Evolutionary conservation across 2,797 vertebrate species (phyloP).

Genomic region (Enteromius unitaeniatus): DNA sequence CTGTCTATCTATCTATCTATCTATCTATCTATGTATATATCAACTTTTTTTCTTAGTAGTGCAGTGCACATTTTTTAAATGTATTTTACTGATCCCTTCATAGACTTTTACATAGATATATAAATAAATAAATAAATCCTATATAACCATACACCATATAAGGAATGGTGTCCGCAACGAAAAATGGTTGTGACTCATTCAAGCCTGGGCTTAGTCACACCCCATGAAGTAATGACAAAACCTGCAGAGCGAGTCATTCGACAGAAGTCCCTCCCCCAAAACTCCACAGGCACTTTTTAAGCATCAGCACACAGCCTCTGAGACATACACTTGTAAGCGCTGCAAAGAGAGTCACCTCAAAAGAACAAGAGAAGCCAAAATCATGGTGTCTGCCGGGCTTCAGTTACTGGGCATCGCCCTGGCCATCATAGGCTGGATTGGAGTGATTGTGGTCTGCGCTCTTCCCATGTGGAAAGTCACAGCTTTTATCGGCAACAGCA

Average conservation of each 20-base stretch:
- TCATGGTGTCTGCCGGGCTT: slow-evolving; percentile 91
- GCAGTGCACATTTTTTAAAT: not conserved
- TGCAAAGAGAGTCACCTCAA: slow-evolving; percentile 18
- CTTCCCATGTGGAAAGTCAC: slow-evolving; percentile 94
- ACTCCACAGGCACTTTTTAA: slow-evolving; percentile 40
- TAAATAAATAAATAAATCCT: not conserved
- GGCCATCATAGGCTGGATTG: slow-evolving; percentile 90
- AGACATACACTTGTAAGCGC: slow-evolving; percentile 33
- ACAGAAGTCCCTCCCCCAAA: slow-evolving; percentile 48
- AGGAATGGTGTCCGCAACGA: not conserved
- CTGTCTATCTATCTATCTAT: too few species aligned
- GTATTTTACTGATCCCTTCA: not conserved
- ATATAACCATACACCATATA: slow-evolving; percentile 8
- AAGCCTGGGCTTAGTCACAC: not conserved
- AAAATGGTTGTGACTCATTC: slow-evolving; percentile 36
- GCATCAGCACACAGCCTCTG: slow-evolving; percentile 24
- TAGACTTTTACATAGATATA: not conserved
- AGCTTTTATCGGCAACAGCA: slow-evolving; percentile 92
- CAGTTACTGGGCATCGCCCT: slow-evolving; percentile 90
- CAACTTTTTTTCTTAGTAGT: not conserved
- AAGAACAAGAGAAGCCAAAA: slow-evolving; percentile 40
- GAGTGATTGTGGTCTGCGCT: slow-evolving; percentile 83
- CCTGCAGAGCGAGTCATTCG: slow-evolving; percentile 48
- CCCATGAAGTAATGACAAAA: slow-evolving; percentile 43
- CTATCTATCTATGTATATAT: too few species aligned